Evolutionary conservation across 2,888 invertebrate genomes (phyloP).

Genomic region (Monoplex corrugatus): DNA sequence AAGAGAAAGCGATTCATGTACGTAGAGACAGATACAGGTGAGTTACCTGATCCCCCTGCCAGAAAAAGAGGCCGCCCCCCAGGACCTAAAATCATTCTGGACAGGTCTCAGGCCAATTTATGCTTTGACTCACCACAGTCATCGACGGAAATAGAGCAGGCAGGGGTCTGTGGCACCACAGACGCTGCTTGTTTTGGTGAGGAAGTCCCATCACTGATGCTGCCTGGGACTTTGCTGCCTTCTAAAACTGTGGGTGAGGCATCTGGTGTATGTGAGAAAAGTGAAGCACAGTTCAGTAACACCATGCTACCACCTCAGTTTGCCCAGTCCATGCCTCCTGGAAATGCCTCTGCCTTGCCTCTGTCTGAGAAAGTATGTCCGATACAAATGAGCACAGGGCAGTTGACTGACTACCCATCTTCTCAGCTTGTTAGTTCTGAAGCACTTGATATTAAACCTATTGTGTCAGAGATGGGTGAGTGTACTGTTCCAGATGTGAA

Average conservation of each 20-base stretch:
- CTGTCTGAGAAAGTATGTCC: background rate
- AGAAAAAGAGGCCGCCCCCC: slow-evolving; percentile 43
- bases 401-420: background rate
- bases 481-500: background rate
- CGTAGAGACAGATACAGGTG: slow-evolving; percentile 37
- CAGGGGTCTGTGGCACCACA: background rate
- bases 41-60: slow-evolving; percentile 18
- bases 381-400: background rate
- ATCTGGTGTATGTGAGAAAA: background rate
- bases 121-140: background rate
- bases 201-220: background rate
- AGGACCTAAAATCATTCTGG: slow-evolving; percentile 45
- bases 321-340: background rate
- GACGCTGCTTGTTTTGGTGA: background rate
- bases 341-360: background rate
- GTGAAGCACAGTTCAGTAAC: background rate
- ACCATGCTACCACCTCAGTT: background rate
- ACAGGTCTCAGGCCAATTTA: slow-evolving; percentile 43
- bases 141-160: background rate
- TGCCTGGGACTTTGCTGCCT: background rate
- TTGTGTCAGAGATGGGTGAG: background rate
- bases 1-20: slow-evolving; percentile 46
- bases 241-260: background rate
- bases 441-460: slow-evolving; percentile 2
- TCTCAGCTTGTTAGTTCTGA: background rate